A percentile compares a stretch with the other conserved stretches of the same genome.
Evolutionary conservation across 1,140 invertebrate genomes (phyloP).

Genomic region (Archivesica marissinica): DNA sequence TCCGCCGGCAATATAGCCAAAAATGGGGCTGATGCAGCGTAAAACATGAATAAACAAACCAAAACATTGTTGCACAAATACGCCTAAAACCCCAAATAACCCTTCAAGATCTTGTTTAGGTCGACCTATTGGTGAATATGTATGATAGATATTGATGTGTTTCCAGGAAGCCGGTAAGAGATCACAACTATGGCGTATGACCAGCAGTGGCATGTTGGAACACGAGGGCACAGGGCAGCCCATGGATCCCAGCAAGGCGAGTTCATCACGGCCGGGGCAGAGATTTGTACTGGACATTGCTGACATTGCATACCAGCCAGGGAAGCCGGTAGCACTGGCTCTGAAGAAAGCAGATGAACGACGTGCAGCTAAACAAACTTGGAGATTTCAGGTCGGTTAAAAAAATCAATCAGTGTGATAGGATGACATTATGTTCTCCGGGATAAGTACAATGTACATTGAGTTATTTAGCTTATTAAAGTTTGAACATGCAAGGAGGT

Average conservation of each 20-base stretch:
- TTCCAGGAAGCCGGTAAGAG: slow-evolving; percentile 90
- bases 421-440: too few species aligned
- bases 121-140: background rate
- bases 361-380: slow-evolving; percentile 94
- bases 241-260: slow-evolving; percentile 83
- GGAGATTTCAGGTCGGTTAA: slow-evolving; percentile 90
- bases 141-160: background rate
- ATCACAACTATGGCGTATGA: slow-evolving; percentile 98
- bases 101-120: too few species aligned
- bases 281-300: slow-evolving; percentile 90
- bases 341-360: slow-evolving; percentile 92
- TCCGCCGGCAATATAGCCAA: too few species aligned
- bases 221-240: slow-evolving; percentile 94
- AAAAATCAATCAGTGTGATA: too few species aligned
- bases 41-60: too few species aligned
- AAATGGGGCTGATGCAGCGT: too few species aligned
- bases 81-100: too few species aligned
- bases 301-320: slow-evolving; percentile 92
- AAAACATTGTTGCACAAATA: too few species aligned
- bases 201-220: slow-evolving; percentile 93
- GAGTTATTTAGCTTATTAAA: too few species aligned
- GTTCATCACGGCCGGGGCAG: slow-evolving; percentile 52
- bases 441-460: too few species aligned
- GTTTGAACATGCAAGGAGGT: too few species aligned
- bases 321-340: slow-evolving; percentile 87